Evolutionary conservation across 2,888 invertebrate genomes (phyloP).

Genomic region (Acleris emargana): DNA sequence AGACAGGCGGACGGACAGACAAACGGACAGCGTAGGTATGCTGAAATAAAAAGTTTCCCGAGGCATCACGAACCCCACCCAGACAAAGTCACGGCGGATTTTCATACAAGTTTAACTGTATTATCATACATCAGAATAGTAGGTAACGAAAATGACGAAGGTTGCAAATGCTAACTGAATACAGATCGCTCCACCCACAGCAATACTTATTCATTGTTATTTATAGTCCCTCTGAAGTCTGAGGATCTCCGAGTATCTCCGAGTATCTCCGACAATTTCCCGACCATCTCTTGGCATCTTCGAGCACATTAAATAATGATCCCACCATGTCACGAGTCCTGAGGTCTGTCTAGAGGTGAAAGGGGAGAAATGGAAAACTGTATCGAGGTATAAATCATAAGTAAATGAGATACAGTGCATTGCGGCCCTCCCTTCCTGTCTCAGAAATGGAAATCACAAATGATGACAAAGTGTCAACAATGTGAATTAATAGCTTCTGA

Average conservation of each 20-base stretch:
- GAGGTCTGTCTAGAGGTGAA: slow-evolving; percentile 50
- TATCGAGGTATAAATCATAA: slow-evolving; percentile 73
- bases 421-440: slow-evolving; percentile 54
- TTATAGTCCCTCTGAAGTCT: slow-evolving; percentile 13
- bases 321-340: slow-evolving; percentile 50
- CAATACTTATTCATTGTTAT: slow-evolving; percentile 33
- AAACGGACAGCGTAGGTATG: too few relatives aligned
- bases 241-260: slow-evolving; percentile 6
- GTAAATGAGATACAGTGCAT: slow-evolving; percentile 70
- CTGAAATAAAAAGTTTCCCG: too few relatives aligned
- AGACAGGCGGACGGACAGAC: too few relatives aligned
- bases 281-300: slow-evolving; percentile 16
- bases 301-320: slow-evolving; percentile 46
- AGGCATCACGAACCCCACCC: too few relatives aligned
- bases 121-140: neutral
- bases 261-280: slow-evolving; percentile 7
- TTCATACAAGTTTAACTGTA: too few relatives aligned
- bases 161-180: slow-evolving; percentile 28
- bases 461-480: slow-evolving; percentile 67
- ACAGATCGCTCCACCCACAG: slow-evolving; percentile 27
- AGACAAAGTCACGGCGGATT: too few relatives aligned
- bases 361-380: slow-evolving; percentile 61
- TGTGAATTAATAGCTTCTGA: slow-evolving; percentile 56
- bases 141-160: slow-evolving; percentile 21
- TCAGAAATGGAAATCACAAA: slow-evolving; percentile 64